Evolutionary conservation across 2,888 invertebrate genomes (phyloP), one percentile per base, ranked within the genome.

Genomic region (Elysia crispata): DNA sequence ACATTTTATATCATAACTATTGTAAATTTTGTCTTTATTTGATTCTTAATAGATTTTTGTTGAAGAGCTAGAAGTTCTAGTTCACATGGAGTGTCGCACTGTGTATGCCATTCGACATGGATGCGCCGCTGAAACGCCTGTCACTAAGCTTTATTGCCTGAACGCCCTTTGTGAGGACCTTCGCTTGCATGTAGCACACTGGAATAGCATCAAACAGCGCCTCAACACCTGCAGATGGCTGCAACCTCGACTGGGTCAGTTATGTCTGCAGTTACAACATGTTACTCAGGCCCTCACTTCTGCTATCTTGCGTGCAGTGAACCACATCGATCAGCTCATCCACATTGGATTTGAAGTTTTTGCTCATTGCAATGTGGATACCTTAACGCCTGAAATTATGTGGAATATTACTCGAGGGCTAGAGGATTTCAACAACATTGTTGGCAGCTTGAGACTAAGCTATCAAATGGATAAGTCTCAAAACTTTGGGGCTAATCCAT

Each of bases 391-490:
- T 50, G 90, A 91, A 80, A 86, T 90, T 76, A 84, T 92, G 69
- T 91, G 91, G 91, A 89, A 89, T 76, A 88, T 92, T 66, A 88
- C 90, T 5, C 85, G 92, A 5, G 92, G 92, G 20, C 81, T 92
- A 18, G 92, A 92, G 82, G 91, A 92, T 70, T 90, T 90, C 80
- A 92, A 92, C 81, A 87, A 86, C 76, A 88, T 92, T 31, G 86
- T 90, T 41, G 76, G 76, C 41, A 76, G 80, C 18, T 60, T 80
- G 33, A 80, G 76, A 25, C 25, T 80, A 33, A 64, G 66, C 41
- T 69, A 28, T 64, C 75, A 77, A 50, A 28, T 67, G 57, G 57
- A 81, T 76, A 64, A 72, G 64, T 67, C 81, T 74, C 67, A 66
- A 20, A 69, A 60, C 23, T 60, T 77, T 79, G 76, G 57, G 30